Base-by-base conservation (phyloP, 2,888 invertebrate species). In the Micropterix aruncella region DNA sequence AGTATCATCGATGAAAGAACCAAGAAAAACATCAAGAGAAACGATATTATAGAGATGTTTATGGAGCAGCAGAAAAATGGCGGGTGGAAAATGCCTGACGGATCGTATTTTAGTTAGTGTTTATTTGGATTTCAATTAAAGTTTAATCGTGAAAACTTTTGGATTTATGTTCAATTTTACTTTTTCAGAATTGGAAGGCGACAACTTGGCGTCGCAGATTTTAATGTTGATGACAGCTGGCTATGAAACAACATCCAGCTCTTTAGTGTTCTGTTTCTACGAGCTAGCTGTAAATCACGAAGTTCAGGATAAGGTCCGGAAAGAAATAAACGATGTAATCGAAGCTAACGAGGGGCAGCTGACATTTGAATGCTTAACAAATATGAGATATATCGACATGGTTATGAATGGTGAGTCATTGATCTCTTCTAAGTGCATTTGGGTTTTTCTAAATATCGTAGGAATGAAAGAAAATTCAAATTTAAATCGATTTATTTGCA, bases 191-290 rank as follows among this genome's bases (percentile, higher is more conserved):
- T 47, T 55, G 27, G 53, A 52, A 4, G 47, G 52, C 40, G 52
- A 53, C 5, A 51, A 52, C 18, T 49, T 57, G 46, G 47, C 50
- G 3, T 54, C 59, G 1, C 59, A 60, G 18, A 50, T 55, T 16
- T 55, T 58, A 36, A 53, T 61, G 38, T 61, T 62, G 51, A 58
- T 60, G 48, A 50, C 57, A 3, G 62, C 57, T 41, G 62, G 61
- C 2, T 61, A 57, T 49, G 61, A 61, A 48, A 61, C 60, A 3
- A 57, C 58, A 1, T 57, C 60, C 3, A 56, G 59, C 7, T 55
- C 56, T 1, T 48, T 58, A 18, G 56, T 53, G 37, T 57, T 55
- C 42, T 51, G 53, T 18, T 47, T 58, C 1, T 59, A 56, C 46
- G 54, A 56, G 43, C 49, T 60, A 14, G 58, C 61, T 2, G 45